A percentile compares a stretch with the other conserved stretches of the same genome.
These are phyloP conservation scores for Montipora efflorescens DNA, from an alignment of 64 coral and sea anemone species.

Conservation along the genomic window DNA sequence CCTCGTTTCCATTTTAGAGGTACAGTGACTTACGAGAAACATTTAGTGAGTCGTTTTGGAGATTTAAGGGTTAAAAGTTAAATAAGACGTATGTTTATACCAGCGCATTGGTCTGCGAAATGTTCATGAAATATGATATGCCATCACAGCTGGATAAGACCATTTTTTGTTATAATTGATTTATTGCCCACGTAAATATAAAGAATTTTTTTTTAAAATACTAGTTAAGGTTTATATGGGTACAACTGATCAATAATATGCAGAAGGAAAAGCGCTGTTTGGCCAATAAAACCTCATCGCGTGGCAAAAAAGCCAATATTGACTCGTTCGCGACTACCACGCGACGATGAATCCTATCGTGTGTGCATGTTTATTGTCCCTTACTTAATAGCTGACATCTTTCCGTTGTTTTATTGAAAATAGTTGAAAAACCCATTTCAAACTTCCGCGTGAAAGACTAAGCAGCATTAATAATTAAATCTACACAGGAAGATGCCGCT, in stretches of 20 bases:
- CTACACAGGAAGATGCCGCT: background rate
- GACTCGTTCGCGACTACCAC: background rate
- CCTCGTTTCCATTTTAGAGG: background rate
- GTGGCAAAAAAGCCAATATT: background rate
- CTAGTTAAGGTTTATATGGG: background rate
- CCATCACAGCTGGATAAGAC: background rate
- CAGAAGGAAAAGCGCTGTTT: too few relatives aligned
- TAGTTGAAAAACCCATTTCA: background rate
- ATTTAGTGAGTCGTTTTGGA: background rate
- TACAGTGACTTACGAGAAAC: background rate
- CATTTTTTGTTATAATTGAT: background rate
- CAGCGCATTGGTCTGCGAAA: background rate
- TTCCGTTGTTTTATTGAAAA: background rate
- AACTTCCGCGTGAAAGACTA: background rate
- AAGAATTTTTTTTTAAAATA: background rate
- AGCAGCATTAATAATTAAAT: background rate
- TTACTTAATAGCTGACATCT: background rate
- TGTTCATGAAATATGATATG: background rate
- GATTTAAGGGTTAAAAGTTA: too few relatives aligned
- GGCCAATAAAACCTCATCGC: background rate
- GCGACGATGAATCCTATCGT: background rate
- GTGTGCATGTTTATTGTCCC: background rate
- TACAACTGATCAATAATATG: too few relatives aligned
- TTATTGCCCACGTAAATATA: background rate
- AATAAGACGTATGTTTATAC: too few relatives aligned